Conservation (phyloP, 2,888 invertebrate genomes). For the Andrena minutula region DNA sequence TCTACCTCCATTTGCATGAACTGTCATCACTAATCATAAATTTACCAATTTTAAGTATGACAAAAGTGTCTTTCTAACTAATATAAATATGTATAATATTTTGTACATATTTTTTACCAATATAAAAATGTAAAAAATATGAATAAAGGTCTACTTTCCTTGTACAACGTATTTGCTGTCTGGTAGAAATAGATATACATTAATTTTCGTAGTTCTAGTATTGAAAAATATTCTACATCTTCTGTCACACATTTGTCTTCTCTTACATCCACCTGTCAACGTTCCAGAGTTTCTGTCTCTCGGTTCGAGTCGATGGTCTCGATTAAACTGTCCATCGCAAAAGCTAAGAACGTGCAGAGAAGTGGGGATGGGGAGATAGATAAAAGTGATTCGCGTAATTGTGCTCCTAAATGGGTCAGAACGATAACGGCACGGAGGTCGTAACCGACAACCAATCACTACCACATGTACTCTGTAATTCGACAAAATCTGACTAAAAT, state of each 20-base stretch:
- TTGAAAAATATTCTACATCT: too few relatives aligned
- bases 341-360: neutral
- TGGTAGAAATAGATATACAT: too few relatives aligned
- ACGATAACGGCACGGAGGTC: slow-evolving; percentile 55
- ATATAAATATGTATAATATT: too few relatives aligned
- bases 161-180: too few relatives aligned
- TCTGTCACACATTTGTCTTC: neutral
- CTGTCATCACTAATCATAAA: too few relatives aligned
- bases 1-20: too few relatives aligned
- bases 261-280: slow-evolving; percentile 17
- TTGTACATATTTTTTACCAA: too few relatives aligned
- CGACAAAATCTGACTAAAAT: slow-evolving; percentile 9
- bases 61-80: too few relatives aligned
- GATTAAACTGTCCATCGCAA: slow-evolving; percentile 12
- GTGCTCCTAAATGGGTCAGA: slow-evolving; percentile 38
- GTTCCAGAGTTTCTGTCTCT: neutral
- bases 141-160: too few relatives aligned
- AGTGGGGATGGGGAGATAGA: slow-evolving; percentile 6
- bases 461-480: slow-evolving; percentile 7
- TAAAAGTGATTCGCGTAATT: slow-evolving; percentile 39
- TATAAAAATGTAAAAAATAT: too few relatives aligned
- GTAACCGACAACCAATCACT: neutral
- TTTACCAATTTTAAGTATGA: too few relatives aligned
- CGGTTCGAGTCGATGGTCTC: neutral
- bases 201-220: too few relatives aligned